Percentiles rank a stretch among this genome's conserved stretches.
phyloP scores from a whole-genome alignment of 2,888 invertebrate genomes.

The Cephus nigrinus region DNA sequence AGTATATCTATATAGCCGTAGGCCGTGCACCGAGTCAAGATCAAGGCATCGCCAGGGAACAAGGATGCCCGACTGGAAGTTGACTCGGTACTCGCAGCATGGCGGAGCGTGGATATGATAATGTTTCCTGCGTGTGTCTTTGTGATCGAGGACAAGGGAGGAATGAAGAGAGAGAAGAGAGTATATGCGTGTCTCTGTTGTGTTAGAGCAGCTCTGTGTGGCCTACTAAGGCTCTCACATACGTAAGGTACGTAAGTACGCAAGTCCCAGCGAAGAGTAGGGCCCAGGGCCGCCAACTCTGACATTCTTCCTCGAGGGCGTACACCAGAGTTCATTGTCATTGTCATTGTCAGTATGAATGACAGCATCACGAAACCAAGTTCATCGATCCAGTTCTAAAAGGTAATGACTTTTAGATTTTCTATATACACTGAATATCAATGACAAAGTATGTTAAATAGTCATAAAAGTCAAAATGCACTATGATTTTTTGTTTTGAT shows the following conservation, averaged over 20 bases:
- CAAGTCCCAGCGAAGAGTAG: slow-evolving; percentile 25
- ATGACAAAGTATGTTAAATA: background rate
- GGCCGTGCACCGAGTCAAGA: slow-evolving; percentile 54
- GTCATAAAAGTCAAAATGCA: background rate
- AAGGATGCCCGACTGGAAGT: slow-evolving; percentile 4
- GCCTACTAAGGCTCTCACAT: slow-evolving; percentile 44
- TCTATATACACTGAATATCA: background rate
- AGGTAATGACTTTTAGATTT: background rate
- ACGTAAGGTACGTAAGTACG: slow-evolving; percentile 4
- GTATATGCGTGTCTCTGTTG: background rate
- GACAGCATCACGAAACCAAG: background rate
- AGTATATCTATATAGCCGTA: slow-evolving; percentile 2
- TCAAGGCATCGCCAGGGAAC: slow-evolving; percentile 44
- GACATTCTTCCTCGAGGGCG: slow-evolving; percentile 1
- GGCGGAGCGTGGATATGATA: slow-evolving; percentile 26
- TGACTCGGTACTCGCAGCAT: slow-evolving; percentile 12
- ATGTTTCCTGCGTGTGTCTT: slow-evolving; percentile 22
- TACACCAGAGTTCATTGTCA: slow-evolving; percentile 1
- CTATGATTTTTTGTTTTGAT: background rate
- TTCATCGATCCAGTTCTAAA: background rate
- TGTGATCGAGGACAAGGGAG: slow-evolving; percentile 3
- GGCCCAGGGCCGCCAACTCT: slow-evolving; percentile 24
- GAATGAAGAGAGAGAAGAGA: background rate
- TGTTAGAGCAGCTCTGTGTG: slow-evolving; percentile 29
- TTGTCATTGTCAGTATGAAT: background rate